phyloP scores from a whole-genome alignment of 2,797 vertebrate species.

The Centroberyx gerrardi region DNA sequence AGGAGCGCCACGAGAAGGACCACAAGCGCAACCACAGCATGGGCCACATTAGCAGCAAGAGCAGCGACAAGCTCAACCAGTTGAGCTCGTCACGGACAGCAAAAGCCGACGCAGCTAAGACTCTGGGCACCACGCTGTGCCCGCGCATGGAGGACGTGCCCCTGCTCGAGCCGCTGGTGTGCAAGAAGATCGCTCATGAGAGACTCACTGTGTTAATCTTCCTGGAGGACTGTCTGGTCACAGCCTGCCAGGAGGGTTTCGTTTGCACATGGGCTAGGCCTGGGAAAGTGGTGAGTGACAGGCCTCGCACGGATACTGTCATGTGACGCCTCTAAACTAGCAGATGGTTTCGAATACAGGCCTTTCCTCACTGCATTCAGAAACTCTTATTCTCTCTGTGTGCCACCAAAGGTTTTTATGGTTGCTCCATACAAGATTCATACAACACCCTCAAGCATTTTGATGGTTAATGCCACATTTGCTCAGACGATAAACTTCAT shows the following conservation, averaged over 20 bases:
- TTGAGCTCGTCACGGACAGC: slow-evolving; percentile 87
- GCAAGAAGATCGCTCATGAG: slow-evolving; percentile 99
- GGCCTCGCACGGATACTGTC: slow-evolving; percentile 64
- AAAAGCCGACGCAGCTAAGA: slow-evolving; percentile 94
- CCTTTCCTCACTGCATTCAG: slow-evolving; percentile 30
- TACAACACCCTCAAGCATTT: slow-evolving; percentile 37
- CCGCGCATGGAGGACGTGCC: slow-evolving; percentile 98
- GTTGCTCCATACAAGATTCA: slow-evolving; percentile 46
- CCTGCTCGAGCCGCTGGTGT: slow-evolving; percentile 97
- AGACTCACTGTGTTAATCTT: slow-evolving; percentile 99
- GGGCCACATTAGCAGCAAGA: slow-evolving; percentile 99
- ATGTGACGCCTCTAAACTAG: slow-evolving; percentile 64
- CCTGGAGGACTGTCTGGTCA: slow-evolving; percentile 99
- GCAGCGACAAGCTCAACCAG: slow-evolving; percentile 98
- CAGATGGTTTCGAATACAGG: slow-evolving; percentile 30
- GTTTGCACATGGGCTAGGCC: slow-evolving; percentile 99
- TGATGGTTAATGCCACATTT: slow-evolving; percentile 35
- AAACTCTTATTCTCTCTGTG: slow-evolving; percentile 31
- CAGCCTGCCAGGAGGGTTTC: slow-evolving; percentile 99
- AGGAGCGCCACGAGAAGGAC: slow-evolving; percentile 97
- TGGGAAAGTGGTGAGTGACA: slow-evolving; percentile 97
- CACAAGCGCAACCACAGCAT: slow-evolving; percentile 99
- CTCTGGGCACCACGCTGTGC: slow-evolving; percentile 94
- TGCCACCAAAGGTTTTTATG: slow-evolving; percentile 35
- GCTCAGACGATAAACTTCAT: slow-evolving; percentile 46